A percentile compares a stretch with the other conserved stretches of the same genome.
Conservation (phyloP, 92 coral and sea anemone species). For the Bergia puertoricense region DNA sequence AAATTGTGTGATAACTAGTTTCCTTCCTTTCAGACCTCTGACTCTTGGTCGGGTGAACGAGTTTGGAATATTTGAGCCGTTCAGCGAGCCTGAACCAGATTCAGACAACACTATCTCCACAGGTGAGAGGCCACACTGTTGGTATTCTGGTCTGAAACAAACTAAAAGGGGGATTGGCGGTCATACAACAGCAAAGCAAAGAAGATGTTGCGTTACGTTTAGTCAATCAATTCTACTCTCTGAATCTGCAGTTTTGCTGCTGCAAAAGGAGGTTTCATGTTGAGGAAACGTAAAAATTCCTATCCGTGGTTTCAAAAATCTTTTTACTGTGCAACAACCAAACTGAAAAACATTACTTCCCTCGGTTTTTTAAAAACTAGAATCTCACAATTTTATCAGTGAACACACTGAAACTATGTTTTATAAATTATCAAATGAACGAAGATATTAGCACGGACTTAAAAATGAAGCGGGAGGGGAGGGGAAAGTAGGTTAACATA, state of each 20-base stretch:
- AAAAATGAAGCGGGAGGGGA: too few relatives aligned
- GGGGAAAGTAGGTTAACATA: too few relatives aligned
- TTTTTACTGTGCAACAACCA: too few relatives aligned
- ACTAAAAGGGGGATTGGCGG: too few relatives aligned
- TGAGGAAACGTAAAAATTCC: background rate
- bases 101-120: conserved; percentile 72
- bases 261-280: background rate
- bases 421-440: too few relatives aligned
- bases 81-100: conserved; percentile 94
- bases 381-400: too few relatives aligned
- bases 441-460: too few relatives aligned
- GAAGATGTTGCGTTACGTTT: background rate
- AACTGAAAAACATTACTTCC: too few relatives aligned
- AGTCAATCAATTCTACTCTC: background rate
- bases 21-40: conserved; percentile 64
- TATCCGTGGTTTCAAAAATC: too few relatives aligned
- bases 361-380: too few relatives aligned
- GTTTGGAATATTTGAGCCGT: conserved; percentile 93
- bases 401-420: too few relatives aligned
- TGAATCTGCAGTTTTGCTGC: background rate
- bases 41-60: conserved; percentile 92
- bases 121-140: conserved; percentile 47
- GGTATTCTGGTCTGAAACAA: background rate
- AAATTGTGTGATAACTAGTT: background rate
- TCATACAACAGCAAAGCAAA: too few relatives aligned